phyloP scores from a whole-genome alignment of 2,888 invertebrate genomes.

The Slavum lentiscoides region DNA sequence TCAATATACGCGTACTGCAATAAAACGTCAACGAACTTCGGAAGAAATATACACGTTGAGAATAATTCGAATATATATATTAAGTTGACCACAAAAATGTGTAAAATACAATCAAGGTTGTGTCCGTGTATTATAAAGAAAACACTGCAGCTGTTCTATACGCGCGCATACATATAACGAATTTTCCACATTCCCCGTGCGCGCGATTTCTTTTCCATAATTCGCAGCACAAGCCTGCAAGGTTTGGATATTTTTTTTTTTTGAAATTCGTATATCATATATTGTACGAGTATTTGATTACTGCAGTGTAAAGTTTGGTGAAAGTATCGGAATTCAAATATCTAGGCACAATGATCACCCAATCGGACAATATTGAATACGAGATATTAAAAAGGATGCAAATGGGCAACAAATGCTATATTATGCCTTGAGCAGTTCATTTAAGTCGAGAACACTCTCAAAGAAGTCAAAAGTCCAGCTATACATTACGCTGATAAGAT shows the following conservation, averaged over 20 bases:
- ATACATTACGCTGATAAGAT: no score
- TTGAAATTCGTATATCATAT: background rate
- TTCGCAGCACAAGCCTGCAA: background rate
- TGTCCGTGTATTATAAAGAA: conserved; percentile 14
- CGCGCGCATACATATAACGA: background rate
- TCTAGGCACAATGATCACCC: no score
- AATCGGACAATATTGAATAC: no score
- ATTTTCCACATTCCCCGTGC: conserved; percentile 38
- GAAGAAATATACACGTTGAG: background rate
- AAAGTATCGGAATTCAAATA: no score
- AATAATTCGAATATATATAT: conserved; percentile 1
- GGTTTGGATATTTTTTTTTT: background rate
- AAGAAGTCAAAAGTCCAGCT: no score
- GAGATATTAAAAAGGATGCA: no score
- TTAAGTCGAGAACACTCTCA: no score
- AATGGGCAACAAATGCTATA: no score
- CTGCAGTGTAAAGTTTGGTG: background rate
- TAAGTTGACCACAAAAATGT: conserved; percentile 38
- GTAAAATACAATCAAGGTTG: conserved; percentile 36
- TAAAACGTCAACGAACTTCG: conserved; percentile 31
- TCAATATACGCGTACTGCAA: background rate
- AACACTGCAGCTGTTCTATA: conserved; percentile 7
- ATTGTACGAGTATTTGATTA: no score
- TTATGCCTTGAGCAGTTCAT: no score
- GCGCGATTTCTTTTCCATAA: conserved; percentile 40